Conservation (phyloP, 2,888 invertebrate species). For the Geotrupes spiniger region DNA sequence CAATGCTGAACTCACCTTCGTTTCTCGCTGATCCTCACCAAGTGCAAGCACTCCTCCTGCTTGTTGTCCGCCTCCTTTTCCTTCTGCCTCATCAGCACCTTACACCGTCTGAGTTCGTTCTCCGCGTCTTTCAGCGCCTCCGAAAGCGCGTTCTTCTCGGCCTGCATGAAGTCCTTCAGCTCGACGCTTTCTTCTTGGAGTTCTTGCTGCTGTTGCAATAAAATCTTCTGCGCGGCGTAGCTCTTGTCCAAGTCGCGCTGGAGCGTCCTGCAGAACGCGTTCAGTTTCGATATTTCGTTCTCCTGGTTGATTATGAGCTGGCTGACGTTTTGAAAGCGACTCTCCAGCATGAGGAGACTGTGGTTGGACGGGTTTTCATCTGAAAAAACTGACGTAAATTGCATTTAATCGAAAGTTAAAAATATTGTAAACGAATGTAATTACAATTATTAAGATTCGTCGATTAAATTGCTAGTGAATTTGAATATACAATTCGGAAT, state of each 20-base stretch:
- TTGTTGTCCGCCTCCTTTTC: slow-evolving; percentile 60
- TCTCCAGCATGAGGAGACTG: slow-evolving; percentile 72
- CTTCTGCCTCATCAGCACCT: slow-evolving; percentile 47
- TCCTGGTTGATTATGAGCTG: slow-evolving; percentile 74
- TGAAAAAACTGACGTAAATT: slow-evolving; percentile 26
- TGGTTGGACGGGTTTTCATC: slow-evolving; percentile 50
- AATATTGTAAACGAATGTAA: background rate
- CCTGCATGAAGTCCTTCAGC: slow-evolving; percentile 83
- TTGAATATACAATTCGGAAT: too few relatives aligned
- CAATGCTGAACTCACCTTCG: slow-evolving; percentile 68
- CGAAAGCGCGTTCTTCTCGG: slow-evolving; percentile 76
- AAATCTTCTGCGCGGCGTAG: slow-evolving; percentile 62
- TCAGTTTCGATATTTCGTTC: slow-evolving; percentile 69
- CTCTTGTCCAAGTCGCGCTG: slow-evolving; percentile 70
- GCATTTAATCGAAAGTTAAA: background rate
- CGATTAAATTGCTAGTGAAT: background rate
- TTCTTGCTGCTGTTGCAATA: slow-evolving; percentile 73
- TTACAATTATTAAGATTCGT: too few relatives aligned
- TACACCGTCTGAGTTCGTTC: slow-evolving; percentile 53
- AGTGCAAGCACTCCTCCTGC: slow-evolving; percentile 74
- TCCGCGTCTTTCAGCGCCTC: slow-evolving; percentile 80
- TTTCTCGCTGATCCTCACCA: slow-evolving; percentile 78
- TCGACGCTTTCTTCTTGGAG: slow-evolving; percentile 78
- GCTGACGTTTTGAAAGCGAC: slow-evolving; percentile 71
- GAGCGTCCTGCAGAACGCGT: slow-evolving; percentile 67